phyloP scores from a whole-genome alignment of 2,797 vertebrate genomes.

The Alcedo atthis region DNA sequence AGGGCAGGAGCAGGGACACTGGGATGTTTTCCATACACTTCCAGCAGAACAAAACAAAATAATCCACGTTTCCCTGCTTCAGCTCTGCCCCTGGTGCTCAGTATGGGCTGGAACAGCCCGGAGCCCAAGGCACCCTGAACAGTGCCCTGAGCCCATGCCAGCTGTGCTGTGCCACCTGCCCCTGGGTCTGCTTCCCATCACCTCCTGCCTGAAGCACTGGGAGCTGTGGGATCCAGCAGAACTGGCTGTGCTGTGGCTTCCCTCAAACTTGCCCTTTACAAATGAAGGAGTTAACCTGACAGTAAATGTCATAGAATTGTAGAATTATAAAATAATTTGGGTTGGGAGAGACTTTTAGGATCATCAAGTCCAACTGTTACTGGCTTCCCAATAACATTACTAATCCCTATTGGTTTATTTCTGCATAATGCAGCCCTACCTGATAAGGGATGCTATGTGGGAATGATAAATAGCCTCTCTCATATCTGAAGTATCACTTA shows the following conservation, averaged over 20 bases:
- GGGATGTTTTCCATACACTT: background rate
- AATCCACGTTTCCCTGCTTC: background rate
- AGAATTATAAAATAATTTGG: too few species aligned
- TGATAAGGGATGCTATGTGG: background rate
- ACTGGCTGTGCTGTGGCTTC: background rate
- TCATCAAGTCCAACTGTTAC: too few species aligned
- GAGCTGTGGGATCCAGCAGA: background rate
- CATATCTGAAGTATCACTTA: background rate
- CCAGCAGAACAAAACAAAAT: accelerated
- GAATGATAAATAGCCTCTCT: background rate
- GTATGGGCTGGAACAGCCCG: background rate
- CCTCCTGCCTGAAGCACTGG: accelerated
- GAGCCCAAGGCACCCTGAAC: background rate
- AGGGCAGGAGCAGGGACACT: background rate
- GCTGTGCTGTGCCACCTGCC: accelerated
- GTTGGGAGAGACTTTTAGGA: too few species aligned
- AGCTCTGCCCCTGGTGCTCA: accelerated
- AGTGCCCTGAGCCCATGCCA: accelerated
- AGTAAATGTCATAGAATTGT: background rate
- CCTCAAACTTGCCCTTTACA: background rate
- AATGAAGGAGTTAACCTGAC: background rate
- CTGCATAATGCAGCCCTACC: background rate
- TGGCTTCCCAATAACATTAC: too few species aligned
- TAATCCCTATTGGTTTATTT: background rate
- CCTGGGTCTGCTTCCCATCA: background rate